Evolutionary conservation across 1,140 invertebrate species (phyloP).

Genomic region (Cherax quadricarinatus): DNA sequence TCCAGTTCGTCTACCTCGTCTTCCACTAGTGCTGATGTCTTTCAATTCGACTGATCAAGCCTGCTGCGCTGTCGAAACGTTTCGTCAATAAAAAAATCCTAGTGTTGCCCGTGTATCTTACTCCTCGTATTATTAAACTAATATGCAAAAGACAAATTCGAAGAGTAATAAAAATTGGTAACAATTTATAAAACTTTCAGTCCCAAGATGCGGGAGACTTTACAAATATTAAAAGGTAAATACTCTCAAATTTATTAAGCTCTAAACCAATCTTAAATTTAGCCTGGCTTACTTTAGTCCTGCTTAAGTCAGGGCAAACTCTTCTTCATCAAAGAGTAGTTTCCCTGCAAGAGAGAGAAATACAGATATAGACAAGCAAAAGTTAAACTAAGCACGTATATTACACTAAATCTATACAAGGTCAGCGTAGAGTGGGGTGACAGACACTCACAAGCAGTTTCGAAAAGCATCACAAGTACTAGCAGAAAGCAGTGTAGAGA

Average conservation of each 20-base stretch:
- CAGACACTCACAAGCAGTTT: too few relatives aligned
- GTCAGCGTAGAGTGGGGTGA: too few relatives aligned
- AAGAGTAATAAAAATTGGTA: not conserved
- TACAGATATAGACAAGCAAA: constrained; percentile 10
- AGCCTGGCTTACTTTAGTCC: constrained; percentile 57
- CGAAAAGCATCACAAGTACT: too few relatives aligned
- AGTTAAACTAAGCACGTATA: not conserved
- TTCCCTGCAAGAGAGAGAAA: constrained; percentile 60
- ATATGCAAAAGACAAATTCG: too few relatives aligned
- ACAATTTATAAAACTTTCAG: not conserved
- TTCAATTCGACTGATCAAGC: too few relatives aligned
- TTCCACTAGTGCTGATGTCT: too few relatives aligned
- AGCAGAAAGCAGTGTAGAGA: too few relatives aligned
- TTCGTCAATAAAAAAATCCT: too few relatives aligned
- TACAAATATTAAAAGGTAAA: not conserved
- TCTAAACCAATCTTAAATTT: constrained; percentile 4
- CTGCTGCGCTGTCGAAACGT: too few relatives aligned
- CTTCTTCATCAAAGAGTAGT: constrained; percentile 63
- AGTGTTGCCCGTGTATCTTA: too few relatives aligned
- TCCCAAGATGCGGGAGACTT: not conserved
- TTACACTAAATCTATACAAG: not conserved
- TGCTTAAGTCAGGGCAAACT: constrained; percentile 48
- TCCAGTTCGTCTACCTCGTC: too few relatives aligned
- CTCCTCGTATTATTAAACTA: too few relatives aligned
- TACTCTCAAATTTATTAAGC: not conserved